phyloP scores from a whole-genome alignment of 2,797 vertebrate species.

The Orientallactaga sibirica region DNA sequence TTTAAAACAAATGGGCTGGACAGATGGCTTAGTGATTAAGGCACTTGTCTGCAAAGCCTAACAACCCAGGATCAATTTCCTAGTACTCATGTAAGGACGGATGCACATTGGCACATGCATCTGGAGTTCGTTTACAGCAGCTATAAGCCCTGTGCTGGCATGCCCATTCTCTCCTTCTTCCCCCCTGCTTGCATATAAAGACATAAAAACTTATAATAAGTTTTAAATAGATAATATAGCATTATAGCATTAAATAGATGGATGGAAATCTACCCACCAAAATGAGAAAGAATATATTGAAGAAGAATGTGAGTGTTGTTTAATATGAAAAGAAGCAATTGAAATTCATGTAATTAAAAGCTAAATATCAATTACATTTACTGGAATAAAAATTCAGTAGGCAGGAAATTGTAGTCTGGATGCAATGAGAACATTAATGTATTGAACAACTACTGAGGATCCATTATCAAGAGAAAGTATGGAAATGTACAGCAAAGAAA shows the following conservation, averaged over 20 bases:
- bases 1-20: too few relatives aligned
- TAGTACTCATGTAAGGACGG: too few relatives aligned
- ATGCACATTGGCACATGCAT: too few relatives aligned
- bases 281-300: neutral
- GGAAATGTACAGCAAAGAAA: neutral
- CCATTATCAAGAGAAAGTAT: neutral
- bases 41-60: too few relatives aligned
- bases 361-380: neutral
- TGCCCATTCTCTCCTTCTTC: too few relatives aligned
- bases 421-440: neutral
- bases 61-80: too few relatives aligned
- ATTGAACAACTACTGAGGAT: neutral
- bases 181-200: too few relatives aligned
- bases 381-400: neutral
- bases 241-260: neutral
- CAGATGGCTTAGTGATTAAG: too few relatives aligned
- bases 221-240: neutral
- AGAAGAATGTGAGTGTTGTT: neutral
- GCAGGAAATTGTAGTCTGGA: neutral
- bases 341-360: neutral
- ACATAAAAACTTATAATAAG: neutral
- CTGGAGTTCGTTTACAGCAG: too few relatives aligned
- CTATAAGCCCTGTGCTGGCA: too few relatives aligned
- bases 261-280: neutral
- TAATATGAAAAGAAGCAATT: conserved; percentile 4